A percentile compares a stretch with the other conserved stretches of the same genome.
These are phyloP conservation scores for Apomyelois bistriatella DNA, from an alignment of 2,888 invertebrate genomes.

Conservation along the genomic window DNA sequence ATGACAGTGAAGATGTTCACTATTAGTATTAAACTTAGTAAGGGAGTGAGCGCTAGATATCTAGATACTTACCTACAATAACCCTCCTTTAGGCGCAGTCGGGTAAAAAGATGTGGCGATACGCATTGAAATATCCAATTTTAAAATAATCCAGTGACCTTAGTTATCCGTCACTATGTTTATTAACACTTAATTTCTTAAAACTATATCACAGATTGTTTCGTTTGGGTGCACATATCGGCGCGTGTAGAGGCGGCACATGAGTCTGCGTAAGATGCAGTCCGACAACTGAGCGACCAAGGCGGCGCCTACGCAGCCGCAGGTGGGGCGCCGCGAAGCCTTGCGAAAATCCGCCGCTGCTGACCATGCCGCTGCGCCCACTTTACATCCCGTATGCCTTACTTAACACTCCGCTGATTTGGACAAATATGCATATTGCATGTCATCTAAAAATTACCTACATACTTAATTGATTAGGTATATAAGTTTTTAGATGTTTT, in stretches of 20 bases:
- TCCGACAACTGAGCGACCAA: slow-evolving; percentile 47
- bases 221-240: slow-evolving; percentile 57
- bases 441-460: not conserved
- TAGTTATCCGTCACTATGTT: slow-evolving; percentile 42
- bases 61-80: slow-evolving; percentile 28
- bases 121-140: slow-evolving; percentile 21
- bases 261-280: slow-evolving; percentile 50
- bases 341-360: slow-evolving; percentile 63
- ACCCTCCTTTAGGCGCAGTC: no score
- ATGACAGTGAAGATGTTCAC: slow-evolving; percentile 10
- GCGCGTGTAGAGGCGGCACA: slow-evolving; percentile 37
- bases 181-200: slow-evolving; percentile 47
- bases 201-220: slow-evolving; percentile 71
- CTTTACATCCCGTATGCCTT: slow-evolving; percentile 20
- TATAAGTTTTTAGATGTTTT: no score
- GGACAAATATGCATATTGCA: not conserved
- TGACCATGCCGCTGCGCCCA: slow-evolving; percentile 36
- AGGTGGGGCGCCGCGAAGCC: slow-evolving; percentile 68
- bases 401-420: slow-evolving; percentile 1
- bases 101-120: slow-evolving; percentile 41
- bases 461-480: no score
- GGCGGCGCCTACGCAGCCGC: slow-evolving; percentile 56
- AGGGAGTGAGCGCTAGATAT: slow-evolving; percentile 4
- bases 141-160: slow-evolving; percentile 30
- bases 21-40: not conserved